Conservation (phyloP, 2,888 invertebrate species). For the Magallana nippona region DNA sequence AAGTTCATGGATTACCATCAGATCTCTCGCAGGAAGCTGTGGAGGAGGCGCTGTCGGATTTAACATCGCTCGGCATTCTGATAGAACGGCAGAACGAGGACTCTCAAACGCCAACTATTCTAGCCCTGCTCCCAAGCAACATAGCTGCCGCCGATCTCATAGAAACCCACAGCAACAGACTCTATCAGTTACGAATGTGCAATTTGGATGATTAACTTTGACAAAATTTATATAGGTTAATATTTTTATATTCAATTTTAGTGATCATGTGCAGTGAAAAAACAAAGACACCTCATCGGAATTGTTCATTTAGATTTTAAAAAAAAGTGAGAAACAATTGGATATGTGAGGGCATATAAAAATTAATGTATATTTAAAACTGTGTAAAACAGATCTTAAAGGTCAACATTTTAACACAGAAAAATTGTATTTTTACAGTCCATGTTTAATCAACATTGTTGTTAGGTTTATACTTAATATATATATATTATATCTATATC, state of each 20-base stretch:
- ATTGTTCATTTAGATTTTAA: conserved; percentile 26
- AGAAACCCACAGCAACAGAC: conserved; percentile 8
- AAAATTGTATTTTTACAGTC: conserved; percentile 27
- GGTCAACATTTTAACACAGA: conserved; percentile 26
- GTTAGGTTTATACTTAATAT: conserved; percentile 31
- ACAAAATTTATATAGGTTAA: not conserved
- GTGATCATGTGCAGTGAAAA: conserved; percentile 30
- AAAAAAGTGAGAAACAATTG: not conserved
- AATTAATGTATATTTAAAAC: not conserved
- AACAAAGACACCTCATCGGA: not conserved
- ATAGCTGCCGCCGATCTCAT: conserved; percentile 23
- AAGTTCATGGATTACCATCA: not conserved
- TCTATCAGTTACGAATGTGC: conserved; percentile 19
- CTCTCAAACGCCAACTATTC: not conserved
- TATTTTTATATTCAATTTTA: conserved; percentile 33
- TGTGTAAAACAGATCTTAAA: not conserved
- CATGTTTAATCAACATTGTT: conserved; percentile 28
- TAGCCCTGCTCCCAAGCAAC: conserved; percentile 25
- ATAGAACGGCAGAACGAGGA: conserved; percentile 1
- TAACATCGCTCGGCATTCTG: conserved; percentile 14
- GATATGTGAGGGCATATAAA: conserved; percentile 13
- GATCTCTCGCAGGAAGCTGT: not conserved
- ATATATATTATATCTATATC: conserved; percentile 22
- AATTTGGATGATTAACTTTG: not conserved
- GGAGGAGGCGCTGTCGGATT: not conserved